Conservation (phyloP, 2,888 invertebrate genomes). For the Hofmannophila pseudospretella region DNA sequence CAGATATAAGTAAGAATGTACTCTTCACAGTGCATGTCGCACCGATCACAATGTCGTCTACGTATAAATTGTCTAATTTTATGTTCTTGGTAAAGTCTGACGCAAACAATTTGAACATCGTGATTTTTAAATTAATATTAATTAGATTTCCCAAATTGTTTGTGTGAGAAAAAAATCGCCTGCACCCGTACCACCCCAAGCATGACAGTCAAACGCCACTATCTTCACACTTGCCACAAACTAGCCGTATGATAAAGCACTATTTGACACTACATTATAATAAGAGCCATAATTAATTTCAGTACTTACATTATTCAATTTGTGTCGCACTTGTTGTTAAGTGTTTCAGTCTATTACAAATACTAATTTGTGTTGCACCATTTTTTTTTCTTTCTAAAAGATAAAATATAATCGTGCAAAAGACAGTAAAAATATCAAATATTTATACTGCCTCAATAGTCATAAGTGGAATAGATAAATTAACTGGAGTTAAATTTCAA, state of each 20-base stretch:
- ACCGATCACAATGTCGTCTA: slow-evolving; percentile 62
- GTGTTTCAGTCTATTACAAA: not conserved
- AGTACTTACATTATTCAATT: slow-evolving; percentile 1
- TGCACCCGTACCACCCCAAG: slow-evolving; percentile 73
- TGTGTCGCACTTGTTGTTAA: slow-evolving; percentile 5
- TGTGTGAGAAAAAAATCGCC: slow-evolving; percentile 55
- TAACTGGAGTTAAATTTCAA: no score
- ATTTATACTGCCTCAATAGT: no score
- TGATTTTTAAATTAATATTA: no score
- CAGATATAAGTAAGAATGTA: slow-evolving; percentile 30
- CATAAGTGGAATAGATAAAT: no score
- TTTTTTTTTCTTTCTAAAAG: not conserved
- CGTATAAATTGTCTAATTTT: slow-evolving; percentile 47
- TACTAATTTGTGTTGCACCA: slow-evolving; percentile 1
- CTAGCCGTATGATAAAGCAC: slow-evolving; percentile 30
- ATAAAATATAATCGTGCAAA: slow-evolving; percentile 20
- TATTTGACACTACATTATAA: slow-evolving; percentile 10
- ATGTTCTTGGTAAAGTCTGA: slow-evolving; percentile 46
- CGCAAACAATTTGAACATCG: slow-evolving; percentile 43
- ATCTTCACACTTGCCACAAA: slow-evolving; percentile 41
- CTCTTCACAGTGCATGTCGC: slow-evolving; percentile 71
- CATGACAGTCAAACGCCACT: slow-evolving; percentile 51
- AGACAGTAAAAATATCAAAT: no score
- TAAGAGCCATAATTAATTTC: slow-evolving; percentile 7
- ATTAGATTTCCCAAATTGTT: slow-evolving; percentile 37